Percentiles rank a stretch among this genome's conserved stretches.
phyloP scores from a whole-genome alignment of 2,888 invertebrate genomes.

The Trichopoda pennipes region DNA sequence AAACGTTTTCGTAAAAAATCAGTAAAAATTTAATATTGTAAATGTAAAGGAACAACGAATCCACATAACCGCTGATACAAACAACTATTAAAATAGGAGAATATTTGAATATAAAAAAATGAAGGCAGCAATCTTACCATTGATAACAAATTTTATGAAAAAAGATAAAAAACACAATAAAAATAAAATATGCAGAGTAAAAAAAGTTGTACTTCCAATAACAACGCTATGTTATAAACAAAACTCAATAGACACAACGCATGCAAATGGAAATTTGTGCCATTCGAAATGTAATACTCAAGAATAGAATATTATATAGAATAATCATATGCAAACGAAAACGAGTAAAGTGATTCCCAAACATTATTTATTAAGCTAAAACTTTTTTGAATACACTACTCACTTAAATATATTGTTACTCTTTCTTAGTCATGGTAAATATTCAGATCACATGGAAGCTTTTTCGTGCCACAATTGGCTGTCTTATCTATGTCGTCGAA shows the following conservation, averaged over 20 bases:
- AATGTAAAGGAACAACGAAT: too few relatives aligned
- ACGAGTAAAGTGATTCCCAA: slow-evolving; percentile 8
- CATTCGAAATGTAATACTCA: slow-evolving; percentile 33
- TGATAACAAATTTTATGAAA: slow-evolving; percentile 44
- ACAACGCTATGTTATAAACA: slow-evolving; percentile 31
- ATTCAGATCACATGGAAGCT: too few relatives aligned
- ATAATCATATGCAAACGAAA: slow-evolving; percentile 3
- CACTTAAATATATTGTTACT: neutral
- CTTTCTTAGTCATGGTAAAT: neutral
- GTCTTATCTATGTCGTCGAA: neutral
- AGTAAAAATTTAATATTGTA: too few relatives aligned
- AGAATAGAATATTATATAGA: slow-evolving; percentile 19
- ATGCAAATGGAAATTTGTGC: slow-evolving; percentile 57
- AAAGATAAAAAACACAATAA: slow-evolving; percentile 20
- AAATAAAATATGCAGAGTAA: slow-evolving; percentile 42
- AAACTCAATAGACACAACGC: slow-evolving; percentile 55
- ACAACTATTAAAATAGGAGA: neutral
- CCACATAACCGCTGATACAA: neutral
- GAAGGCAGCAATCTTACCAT: slow-evolving; percentile 10
- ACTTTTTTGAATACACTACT: too few relatives aligned
- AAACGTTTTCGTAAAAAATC: too few relatives aligned
- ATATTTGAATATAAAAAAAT: neutral
- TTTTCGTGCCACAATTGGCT: too few relatives aligned
- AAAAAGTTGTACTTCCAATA: slow-evolving; percentile 24
- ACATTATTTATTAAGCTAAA: neutral